Conservation (phyloP, 1,140 invertebrate species). For the Drosophila sturtevanti region DNA sequence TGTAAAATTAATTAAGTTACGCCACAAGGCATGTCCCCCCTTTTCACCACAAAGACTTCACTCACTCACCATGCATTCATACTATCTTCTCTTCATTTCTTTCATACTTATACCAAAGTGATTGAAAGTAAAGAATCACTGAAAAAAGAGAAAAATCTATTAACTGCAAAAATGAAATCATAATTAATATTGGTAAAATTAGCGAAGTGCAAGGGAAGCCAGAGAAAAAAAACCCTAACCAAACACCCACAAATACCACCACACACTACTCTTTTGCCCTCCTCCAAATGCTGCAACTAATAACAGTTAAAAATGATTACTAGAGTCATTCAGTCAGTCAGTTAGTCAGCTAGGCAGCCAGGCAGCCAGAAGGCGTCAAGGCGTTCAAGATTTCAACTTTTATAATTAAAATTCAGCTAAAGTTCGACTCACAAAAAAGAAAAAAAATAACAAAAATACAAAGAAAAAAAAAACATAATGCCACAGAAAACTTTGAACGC, state of each 20-base stretch:
- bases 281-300: slow-evolving; percentile 41
- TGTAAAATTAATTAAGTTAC: slow-evolving; percentile 80
- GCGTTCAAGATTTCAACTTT: slow-evolving; percentile 72
- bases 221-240: not conserved
- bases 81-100: not conserved
- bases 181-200: slow-evolving; percentile 79
- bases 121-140: slow-evolving; percentile 41
- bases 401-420: slow-evolving; percentile 76
- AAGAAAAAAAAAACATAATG: slow-evolving; percentile 67
- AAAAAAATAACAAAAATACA: slow-evolving; percentile 21
- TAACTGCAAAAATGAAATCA: slow-evolving; percentile 67
- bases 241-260: not conserved
- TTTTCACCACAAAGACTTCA: no score
- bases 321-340: slow-evolving; percentile 15
- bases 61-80: not conserved
- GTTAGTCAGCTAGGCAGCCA: slow-evolving; percentile 19
- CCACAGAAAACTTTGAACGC: slow-evolving; percentile 69
- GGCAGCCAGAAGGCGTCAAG: slow-evolving; percentile 53
- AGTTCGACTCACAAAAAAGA: slow-evolving; percentile 28
- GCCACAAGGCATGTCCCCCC: slow-evolving; percentile 45
- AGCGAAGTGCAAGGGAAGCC: slow-evolving; percentile 49
- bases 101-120: not conserved
- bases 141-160: slow-evolving; percentile 33
- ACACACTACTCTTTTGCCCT: no score
- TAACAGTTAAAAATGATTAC: slow-evolving; percentile 46